A percentile compares a stretch with the other conserved stretches of the same genome.
Conservation (phyloP, 2,888 invertebrate species). For the Dorcus parallelipipedus region DNA sequence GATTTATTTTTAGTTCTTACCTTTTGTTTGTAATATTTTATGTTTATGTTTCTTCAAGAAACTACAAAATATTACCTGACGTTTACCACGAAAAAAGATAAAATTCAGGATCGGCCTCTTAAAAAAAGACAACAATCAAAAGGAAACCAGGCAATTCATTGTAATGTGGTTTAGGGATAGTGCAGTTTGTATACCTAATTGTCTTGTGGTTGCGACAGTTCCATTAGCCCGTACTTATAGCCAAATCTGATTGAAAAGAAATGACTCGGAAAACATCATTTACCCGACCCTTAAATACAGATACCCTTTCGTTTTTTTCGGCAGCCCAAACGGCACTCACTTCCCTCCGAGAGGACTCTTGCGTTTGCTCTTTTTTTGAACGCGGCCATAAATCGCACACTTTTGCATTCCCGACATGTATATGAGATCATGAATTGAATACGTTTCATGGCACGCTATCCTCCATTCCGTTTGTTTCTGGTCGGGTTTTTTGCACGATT, state of each 20-base stretch:
- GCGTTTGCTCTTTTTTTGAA: neutral
- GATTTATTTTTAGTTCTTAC: too few relatives aligned
- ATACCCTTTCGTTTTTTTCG: slow-evolving; percentile 8
- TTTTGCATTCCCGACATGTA: slow-evolving; percentile 2
- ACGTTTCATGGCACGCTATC: neutral
- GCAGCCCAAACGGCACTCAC: neutral
- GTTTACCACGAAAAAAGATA: too few relatives aligned
- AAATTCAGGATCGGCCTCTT: too few relatives aligned
- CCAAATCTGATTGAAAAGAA: slow-evolving; percentile 21
- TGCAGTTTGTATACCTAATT: slow-evolving; percentile 23
- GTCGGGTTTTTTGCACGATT: neutral
- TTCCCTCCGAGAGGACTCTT: slow-evolving; percentile 1
- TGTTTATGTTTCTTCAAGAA: too few relatives aligned
- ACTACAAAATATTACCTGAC: too few relatives aligned
- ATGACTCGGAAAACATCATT: slow-evolving; percentile 1
- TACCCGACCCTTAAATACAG: slow-evolving; percentile 15
- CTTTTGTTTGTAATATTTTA: too few relatives aligned
- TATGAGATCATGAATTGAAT: slow-evolving; percentile 1
- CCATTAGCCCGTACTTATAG: slow-evolving; percentile 21
- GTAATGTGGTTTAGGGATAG: slow-evolving; percentile 19
- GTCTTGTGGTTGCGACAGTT: slow-evolving; percentile 25
- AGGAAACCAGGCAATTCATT: slow-evolving; percentile 14
- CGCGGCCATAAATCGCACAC: neutral
- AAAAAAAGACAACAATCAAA: too few relatives aligned
- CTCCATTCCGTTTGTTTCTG: neutral